Evolutionary conservation across 2,888 invertebrate species (phyloP), one percentile per base, ranked within the genome.

Genomic region (Andrena chrysosceles): DNA sequence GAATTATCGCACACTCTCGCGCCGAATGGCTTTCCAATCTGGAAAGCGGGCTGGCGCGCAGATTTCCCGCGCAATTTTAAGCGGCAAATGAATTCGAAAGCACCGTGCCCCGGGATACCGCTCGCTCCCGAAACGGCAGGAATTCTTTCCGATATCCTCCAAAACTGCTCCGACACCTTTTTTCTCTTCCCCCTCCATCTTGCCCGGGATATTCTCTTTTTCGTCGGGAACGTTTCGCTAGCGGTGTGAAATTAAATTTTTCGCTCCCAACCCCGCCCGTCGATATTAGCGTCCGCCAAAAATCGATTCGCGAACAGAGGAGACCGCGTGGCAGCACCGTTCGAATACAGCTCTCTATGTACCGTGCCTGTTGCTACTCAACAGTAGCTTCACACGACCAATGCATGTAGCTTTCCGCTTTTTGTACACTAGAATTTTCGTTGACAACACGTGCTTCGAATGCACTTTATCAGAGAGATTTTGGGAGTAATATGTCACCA

Each of bases 1-100:
- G 88, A 86, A 89, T 89, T 88, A 88, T 84, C 84, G 86, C 70
- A 69, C 64, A 69, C 59, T 74, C 56, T 26, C 48, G 62, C 66
- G 48, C 33, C 80, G 60, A 88, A 89, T 81, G 74, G 86, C 48
- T 89, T 89, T 89, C 89, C 89, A 77, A 89, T 89, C 81, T 26
- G 77, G 77, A 79, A 76, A 76, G 67, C 82, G 49, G 64, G 69
- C 68, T 64, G 29, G 63, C 67, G 70, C 68, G 52, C 76, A 76
- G 81, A 85, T 85, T 86, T 81, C 71, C 86, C 78, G 80, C 83
- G 75, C 80, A 79, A 89, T 87, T 86, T 89, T 83, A 86, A 79
- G 75, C 88, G 76, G 77, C 73, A 82, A 89, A 89, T 85, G 88
- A 89, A 89, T 87, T 86, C 81, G 79, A 81, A 87, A 76, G 73